Conservation (phyloP, 1,140 invertebrate species). For the Venustaconcha ellipsiformis region DNA sequence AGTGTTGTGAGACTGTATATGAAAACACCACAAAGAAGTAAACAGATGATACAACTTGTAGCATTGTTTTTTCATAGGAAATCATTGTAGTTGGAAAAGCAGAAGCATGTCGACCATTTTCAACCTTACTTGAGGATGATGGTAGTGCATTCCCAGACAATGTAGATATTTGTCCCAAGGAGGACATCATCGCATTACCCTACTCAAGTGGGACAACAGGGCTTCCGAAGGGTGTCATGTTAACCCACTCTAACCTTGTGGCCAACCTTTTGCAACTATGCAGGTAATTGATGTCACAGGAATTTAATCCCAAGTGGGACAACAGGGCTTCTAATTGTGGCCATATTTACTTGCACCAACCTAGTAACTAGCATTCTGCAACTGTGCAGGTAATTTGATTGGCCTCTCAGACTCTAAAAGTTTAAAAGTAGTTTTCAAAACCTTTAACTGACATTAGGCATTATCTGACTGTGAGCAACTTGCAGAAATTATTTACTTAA, state of each 20-base stretch:
- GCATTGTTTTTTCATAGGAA: slow-evolving; percentile 35
- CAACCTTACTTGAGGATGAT: slow-evolving; percentile 52
- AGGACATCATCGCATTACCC: slow-evolving; percentile 49
- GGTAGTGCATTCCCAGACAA: slow-evolving; percentile 48
- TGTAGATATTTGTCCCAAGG: slow-evolving; percentile 37
- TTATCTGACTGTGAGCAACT: no score
- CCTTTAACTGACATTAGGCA: no score
- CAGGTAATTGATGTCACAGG: slow-evolving; percentile 5
- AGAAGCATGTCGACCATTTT: slow-evolving; percentile 47
- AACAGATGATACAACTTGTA: neutral
- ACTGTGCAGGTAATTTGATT: no score
- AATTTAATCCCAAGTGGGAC: slow-evolving; percentile 45
- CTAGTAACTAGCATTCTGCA: slow-evolving; percentile 45
- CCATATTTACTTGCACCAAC: slow-evolving; percentile 58
- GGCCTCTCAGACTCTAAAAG: no score
- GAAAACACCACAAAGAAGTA: no score
- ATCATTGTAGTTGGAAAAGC: slow-evolving; percentile 52
- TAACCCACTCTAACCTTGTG: slow-evolving; percentile 56
- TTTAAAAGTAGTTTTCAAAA: no score
- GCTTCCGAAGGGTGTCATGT: slow-evolving; percentile 62
- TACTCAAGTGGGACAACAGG: slow-evolving; percentile 64
- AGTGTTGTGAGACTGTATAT: no score
- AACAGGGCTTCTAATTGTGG: slow-evolving; percentile 61
- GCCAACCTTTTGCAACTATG: slow-evolving; percentile 42
- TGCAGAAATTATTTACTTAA: no score